Base-by-base conservation (phyloP, 2,113 vertebrate species). In the Apaloderma vittatum region DNA sequence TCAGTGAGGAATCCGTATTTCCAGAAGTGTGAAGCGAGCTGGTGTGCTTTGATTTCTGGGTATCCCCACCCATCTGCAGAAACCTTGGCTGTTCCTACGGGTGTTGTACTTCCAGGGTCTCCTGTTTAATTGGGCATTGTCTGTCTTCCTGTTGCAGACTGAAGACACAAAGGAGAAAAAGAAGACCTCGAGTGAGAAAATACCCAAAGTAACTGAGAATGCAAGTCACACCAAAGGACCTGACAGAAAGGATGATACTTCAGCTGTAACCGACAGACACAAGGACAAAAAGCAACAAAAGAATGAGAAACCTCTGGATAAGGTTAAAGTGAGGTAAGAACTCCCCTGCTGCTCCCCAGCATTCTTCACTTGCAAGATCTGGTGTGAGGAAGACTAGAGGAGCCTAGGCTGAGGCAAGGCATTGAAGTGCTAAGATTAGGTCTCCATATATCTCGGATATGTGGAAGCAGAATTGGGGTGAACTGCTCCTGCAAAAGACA, bases 291-390 rank as follows among this genome's bases (percentile, higher is more conserved):
- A 91, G 30, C 81, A 86, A 2, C 66, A 72, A 19, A 51, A 0
- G 16, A 85, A 54, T 13, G 75, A 67, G 91, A 48, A 55, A 15
- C 20, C 54, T 0, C 8, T 8, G 4, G n/a, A 17, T 7, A 74
- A 40, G 12, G 3, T 19, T 12, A 36, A 63, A 43, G 46, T 9
- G 9, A 96, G 97, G 98, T 98, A 58, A 91, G 95, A 46, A 63
- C 18, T 51, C 20, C 68, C 34, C 24, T 20, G 18, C 46, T 70
- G 36, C 54, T 65, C 11, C 70, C 54, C 71, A 34, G 61, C 20
- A 3, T 29, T 75, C 12, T 9, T 40, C 19, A 11, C 20, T 6
- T 29, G 4, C 12, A 12, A 61, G 49, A 19, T 5, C 1, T 76
- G 67, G n/a, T 29, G 40, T 27, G 55, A 46, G 54, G 48, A 75